Percentiles rank a stretch among this genome's conserved stretches.
Evolutionary conservation across 1,140 invertebrate species (phyloP).

Genomic region (Heliconius eleuchia): DNA sequence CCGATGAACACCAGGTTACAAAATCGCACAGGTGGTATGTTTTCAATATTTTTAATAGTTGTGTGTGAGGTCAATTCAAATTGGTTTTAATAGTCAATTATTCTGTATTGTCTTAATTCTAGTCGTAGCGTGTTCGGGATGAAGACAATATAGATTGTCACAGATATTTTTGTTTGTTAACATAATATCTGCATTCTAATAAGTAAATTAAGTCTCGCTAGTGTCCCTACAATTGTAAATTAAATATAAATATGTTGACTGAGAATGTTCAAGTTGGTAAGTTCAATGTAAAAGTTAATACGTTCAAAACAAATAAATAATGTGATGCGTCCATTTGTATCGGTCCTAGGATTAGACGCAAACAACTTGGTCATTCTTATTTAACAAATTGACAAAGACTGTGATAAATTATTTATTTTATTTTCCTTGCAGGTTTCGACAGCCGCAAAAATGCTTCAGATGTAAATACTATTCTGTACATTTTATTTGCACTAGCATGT

Average conservation of each 20-base stretch:
- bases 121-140: not conserved
- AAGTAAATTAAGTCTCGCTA: not conserved
- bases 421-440: conserved; percentile 65
- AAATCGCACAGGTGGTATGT: conserved; percentile 69
- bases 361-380: not conserved
- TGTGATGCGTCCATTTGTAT: not conserved
- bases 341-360: not conserved
- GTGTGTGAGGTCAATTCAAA: conserved; percentile 19
- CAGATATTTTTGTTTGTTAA: conserved; percentile 6
- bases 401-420: conserved; percentile 39
- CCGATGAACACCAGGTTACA: conserved; percentile 70
- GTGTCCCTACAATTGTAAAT: not conserved
- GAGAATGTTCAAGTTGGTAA: conserved; percentile 8
- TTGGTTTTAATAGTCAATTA: not conserved
- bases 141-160: not conserved
- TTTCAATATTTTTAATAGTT: conserved; percentile 46
- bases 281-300: not conserved
- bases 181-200: not conserved
- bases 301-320: not conserved
- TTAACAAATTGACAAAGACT: conserved; percentile 16
- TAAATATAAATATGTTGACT: conserved; percentile 6
- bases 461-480: conserved; percentile 69
- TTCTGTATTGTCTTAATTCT: not conserved
- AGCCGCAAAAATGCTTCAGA: conserved; percentile 48
- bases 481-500: conserved; percentile 56